Base-by-base conservation (phyloP, 2,888 invertebrate species). In the Drosophila engyochracea region DNA sequence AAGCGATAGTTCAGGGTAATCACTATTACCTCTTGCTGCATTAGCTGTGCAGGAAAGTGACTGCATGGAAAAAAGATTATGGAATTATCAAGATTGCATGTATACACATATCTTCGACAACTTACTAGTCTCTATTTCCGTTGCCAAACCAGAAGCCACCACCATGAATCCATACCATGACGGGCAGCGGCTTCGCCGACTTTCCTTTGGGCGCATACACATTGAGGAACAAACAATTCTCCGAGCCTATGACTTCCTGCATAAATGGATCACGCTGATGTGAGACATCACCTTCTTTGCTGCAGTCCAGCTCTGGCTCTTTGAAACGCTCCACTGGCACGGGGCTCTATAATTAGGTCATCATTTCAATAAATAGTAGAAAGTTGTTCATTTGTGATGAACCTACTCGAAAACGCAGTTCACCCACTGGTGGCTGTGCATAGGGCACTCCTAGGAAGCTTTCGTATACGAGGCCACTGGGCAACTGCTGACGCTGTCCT, bases 361-460 rank as follows among this genome's bases (percentile, higher is more conserved):
- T 33, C 14, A 16, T 53, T 25, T 61, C 2, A 35, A 3, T 37
- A 28, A 14, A 22, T 63, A 14, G 19, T 1, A 9, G 9, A 47
- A n/a, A 9, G 1, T 14, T n/a, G 2, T 22, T 35, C 1, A 6
- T 16, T 28, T 28, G 7, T 1, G 28, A 0, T 28, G 35, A 2
- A 57, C 77, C 81, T 86, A 94, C 94, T 79, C 91, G 87, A 67
- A 93, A 94, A 54, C 94, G 83, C 6, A 94, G 76, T 6, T 91
- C 81, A 2, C 93, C 94, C 33, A 95, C 57, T 22, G 95, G 95
- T 30, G 95, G 94, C 68, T 94, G 94, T 1, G 95, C 95, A 82
- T 95, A 95, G 0, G 95, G 95, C 55, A 95, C 94, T 3, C 95
- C 94, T 75, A 94, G 94, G 79, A 95, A 95, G 31, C 93, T 93